phyloP scores from a whole-genome alignment of 2,888 invertebrate genomes.

The Thysanoteuthis rhombus region DNA sequence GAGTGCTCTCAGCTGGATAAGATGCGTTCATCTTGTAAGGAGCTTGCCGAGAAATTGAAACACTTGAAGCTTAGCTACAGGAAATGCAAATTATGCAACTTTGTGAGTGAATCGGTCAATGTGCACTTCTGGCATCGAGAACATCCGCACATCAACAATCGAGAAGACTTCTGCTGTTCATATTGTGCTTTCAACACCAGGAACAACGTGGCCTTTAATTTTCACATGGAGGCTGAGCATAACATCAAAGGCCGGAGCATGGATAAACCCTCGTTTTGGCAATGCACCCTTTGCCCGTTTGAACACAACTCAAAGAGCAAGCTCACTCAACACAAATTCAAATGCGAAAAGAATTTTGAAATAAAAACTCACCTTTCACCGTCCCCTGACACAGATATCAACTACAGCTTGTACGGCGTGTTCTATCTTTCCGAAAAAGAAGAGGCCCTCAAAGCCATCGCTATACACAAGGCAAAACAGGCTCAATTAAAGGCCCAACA shows the following conservation, averaged over 20 bases:
- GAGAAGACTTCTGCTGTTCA: constrained; percentile 76
- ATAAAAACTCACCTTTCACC: constrained; percentile 85
- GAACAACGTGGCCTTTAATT: constrained; percentile 74
- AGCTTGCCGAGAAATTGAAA: constrained; percentile 52
- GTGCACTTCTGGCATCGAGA: constrained; percentile 78
- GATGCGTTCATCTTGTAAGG: constrained; percentile 71
- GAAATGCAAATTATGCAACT: constrained; percentile 52
- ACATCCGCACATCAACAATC: constrained; percentile 53
- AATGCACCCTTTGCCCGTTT: constrained; percentile 92
- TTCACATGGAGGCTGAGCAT: constrained; percentile 92
- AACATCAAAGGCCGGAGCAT: constrained; percentile 84
- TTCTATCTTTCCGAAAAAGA: constrained; percentile 47
- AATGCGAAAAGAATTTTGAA: constrained; percentile 89
- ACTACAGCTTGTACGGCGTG: constrained; percentile 56
- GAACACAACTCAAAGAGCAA: constrained; percentile 94
- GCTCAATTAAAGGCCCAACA: constrained; percentile 15
- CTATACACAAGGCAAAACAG: constrained; percentile 1
- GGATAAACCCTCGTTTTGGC: constrained; percentile 86
- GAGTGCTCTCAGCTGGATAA: constrained; percentile 74
- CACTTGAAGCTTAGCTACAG: constrained; percentile 48
- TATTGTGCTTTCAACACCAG: constrained; percentile 84
- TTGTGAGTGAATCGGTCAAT: constrained; percentile 53
- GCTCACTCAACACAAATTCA: constrained; percentile 84
- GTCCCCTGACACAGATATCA: constrained; percentile 55
- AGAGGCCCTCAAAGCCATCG: not conserved